Base-by-base conservation (phyloP, 1,140 invertebrate genomes). In the Lerema accius region DNA sequence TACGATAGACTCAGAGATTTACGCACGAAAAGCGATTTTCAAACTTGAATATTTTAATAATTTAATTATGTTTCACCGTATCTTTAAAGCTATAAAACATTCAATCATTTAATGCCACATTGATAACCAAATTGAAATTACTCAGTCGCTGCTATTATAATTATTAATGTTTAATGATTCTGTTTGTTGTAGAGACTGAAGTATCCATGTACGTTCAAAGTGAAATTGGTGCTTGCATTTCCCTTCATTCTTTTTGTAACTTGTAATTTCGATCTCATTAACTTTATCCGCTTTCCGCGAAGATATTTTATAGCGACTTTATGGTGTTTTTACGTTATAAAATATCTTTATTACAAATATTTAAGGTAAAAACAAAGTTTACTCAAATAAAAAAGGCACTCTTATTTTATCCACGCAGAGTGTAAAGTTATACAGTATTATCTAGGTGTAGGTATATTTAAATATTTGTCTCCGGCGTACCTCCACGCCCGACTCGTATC, bases 1-100 rank as follows among this genome's bases (percentile, higher is more conserved):
- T 82, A 82, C 76, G 79, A 82, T 82, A 72, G 72, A 67, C 74
- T 79, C 55, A 51, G 69, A 82, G 79, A 79, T 82, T 82, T 79
- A 81, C 79, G 76, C 76, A 67, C 64, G 66, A 72, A 69, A 67
- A 58, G 68, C 72, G 28, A 65, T 73, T 69, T 67, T 72, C 1
- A 7, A 32, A 32, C 28, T 32, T 32, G 70, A 71, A 67, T 79
- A 77, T 77, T 78, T 81, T 81, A 78, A 81, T 76, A 72, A 67
- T 66, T 76, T 65, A 72, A 71, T 72, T 62, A 55, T 63, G 46
- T 32, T 46, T 53, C 23, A 0, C 4, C 23, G 23, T 32, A 43
- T 32, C 53, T 43, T 55, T 4, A 26, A 40, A n/a, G 40, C 53
- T 5, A 9, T 45, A 17, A 45, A 15, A 9, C 10, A 13, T 32